phyloP scores from a whole-genome alignment of 1,140 invertebrate species.

The Habropoda laboriosa region DNA sequence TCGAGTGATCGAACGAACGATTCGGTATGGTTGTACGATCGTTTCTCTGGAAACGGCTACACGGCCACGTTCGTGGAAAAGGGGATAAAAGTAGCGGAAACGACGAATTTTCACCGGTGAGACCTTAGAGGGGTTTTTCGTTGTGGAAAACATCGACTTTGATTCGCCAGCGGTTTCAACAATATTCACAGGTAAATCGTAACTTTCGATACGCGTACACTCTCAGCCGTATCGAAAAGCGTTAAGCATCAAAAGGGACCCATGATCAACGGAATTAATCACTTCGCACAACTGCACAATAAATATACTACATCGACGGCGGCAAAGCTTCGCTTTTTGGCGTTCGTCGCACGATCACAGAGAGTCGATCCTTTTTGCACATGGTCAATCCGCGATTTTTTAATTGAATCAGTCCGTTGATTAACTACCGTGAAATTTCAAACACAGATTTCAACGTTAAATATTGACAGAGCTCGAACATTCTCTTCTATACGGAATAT shows the following conservation, averaged over 20 bases:
- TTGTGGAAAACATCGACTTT: neutral
- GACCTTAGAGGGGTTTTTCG: neutral
- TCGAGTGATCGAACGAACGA: neutral
- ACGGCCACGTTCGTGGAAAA: neutral
- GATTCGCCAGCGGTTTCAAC: conserved; percentile 9
- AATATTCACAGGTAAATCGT: neutral
- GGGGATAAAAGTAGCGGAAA: neutral
- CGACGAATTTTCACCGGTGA: neutral
- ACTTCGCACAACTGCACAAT: conserved; percentile 29
- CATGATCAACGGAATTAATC: conserved; percentile 5
- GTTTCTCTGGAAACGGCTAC: neutral
- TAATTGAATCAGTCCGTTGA: neutral
- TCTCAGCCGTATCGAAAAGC: no score
- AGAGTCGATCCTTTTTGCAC: neutral
- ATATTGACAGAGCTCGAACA: no score
- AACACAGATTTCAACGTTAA: no score
- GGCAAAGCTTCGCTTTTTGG: conserved; percentile 12
- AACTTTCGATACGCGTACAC: neutral
- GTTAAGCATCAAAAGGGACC: neutral
- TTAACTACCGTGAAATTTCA: no score
- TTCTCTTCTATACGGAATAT: no score
- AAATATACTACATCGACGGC: neutral
- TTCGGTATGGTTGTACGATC: neutral
- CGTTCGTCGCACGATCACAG: neutral
- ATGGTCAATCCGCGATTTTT: neutral